A percentile compares a stretch with the other conserved stretches of the same genome.
Conservation (phyloP, 2,797 vertebrate genomes). For the Microcaecilia unicolor region DNA sequence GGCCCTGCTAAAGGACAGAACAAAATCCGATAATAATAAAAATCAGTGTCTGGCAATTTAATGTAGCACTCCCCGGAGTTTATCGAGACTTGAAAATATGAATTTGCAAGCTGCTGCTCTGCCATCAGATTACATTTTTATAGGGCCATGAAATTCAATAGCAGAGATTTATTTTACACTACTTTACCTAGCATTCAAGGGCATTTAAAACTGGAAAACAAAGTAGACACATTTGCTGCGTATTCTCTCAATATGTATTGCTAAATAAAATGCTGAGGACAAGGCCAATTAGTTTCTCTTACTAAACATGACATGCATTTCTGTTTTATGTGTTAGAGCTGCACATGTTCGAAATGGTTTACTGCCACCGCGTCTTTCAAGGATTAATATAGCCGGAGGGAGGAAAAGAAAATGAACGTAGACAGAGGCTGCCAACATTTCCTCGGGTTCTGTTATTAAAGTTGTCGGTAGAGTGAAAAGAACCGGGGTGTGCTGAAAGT, state of each 20-base stretch:
- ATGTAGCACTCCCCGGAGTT: conserved; percentile 14
- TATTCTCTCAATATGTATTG: neutral
- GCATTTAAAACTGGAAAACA: conserved; percentile 4
- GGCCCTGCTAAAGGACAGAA: conserved; percentile 8
- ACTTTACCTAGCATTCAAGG: conserved; percentile 14
- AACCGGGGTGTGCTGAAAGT: too few species aligned
- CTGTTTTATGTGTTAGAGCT: conserved; percentile 2
- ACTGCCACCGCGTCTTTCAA: neutral
- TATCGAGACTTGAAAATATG: conserved; percentile 16
- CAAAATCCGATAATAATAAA: conserved; percentile 13
- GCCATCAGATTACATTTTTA: conserved; percentile 24
- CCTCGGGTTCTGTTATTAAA: too few species aligned
- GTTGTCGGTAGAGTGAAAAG: too few species aligned
- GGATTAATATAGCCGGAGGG: conserved; percentile 6
- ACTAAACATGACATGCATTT: neutral
- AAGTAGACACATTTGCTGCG: neutral
- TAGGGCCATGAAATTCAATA: conserved; percentile 19
- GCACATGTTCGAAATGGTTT: neutral
- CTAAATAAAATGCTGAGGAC: conserved; percentile 10
- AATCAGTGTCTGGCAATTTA: conserved; percentile 10
- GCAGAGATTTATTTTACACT: conserved; percentile 17
- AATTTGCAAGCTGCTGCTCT: neutral
- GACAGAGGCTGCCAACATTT: neutral
- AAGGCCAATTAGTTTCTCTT: neutral
- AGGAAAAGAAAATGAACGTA: conserved; percentile 4